These are phyloP conservation scores for Cyprinodon brontotheroides DNA, from an alignment of 2,113 vertebrate genomes.

Conservation along the genomic window DNA sequence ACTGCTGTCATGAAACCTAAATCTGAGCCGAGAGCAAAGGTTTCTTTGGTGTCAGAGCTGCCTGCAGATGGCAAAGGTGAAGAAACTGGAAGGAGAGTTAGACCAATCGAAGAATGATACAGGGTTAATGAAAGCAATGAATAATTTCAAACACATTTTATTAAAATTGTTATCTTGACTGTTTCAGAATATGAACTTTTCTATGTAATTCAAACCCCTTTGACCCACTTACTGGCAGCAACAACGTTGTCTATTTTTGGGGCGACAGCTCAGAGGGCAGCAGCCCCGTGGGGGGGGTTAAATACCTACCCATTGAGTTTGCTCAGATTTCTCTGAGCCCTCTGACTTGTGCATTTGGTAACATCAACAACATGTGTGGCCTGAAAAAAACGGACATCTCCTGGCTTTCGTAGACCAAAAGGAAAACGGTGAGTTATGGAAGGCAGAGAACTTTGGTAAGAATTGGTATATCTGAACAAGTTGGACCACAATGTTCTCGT, in stretches of 20 bases:
- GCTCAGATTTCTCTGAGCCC: slow-evolving; percentile 39
- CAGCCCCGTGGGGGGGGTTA: slow-evolving; percentile 45
- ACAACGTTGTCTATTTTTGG: slow-evolving; percentile 79
- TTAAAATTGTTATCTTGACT: not conserved
- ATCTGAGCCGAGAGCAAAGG: slow-evolving; percentile 36
- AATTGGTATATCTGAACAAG: not conserved
- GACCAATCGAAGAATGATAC: not conserved
- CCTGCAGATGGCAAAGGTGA: slow-evolving; percentile 27
- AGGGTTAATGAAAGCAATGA: not conserved
- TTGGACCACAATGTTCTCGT: not conserved
- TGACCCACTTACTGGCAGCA: slow-evolving; percentile 65
- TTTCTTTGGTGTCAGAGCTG: slow-evolving; percentile 47
- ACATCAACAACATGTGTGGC: slow-evolving; percentile 46
- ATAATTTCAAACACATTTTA: not conserved
- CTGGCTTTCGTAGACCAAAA: slow-evolving; percentile 29
- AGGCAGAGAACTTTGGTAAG: slow-evolving; percentile 53
- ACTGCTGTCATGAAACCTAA: slow-evolving; percentile 72
- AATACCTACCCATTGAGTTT: slow-evolving; percentile 60
- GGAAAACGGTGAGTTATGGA: slow-evolving; percentile 5
- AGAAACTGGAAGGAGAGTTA: slow-evolving; percentile 10
- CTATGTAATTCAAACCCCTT: slow-evolving; percentile 17
- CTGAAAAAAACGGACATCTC: slow-evolving; percentile 22
- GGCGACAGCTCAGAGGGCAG: slow-evolving; percentile 64
- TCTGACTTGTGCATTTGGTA: slow-evolving; percentile 16
- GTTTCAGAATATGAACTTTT: slow-evolving; percentile 6